Evolutionary conservation across 2,888 invertebrate genomes (phyloP).

Genomic region (Noctua janthe): DNA sequence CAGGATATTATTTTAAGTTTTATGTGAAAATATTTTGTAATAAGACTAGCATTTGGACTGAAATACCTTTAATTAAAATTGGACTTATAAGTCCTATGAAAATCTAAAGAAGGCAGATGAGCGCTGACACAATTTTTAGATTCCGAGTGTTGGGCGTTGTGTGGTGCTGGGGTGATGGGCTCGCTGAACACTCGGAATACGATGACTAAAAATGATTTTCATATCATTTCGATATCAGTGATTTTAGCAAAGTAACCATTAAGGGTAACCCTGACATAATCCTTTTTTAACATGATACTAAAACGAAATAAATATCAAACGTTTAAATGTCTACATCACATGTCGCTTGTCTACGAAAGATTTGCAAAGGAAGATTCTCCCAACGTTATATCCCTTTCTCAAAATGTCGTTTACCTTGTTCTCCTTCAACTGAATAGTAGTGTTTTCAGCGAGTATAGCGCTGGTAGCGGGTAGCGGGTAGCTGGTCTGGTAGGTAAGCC

Average conservation of each 20-base stretch:
- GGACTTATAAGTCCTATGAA: no score
- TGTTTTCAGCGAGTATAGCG: conserved; percentile 54
- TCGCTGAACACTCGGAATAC: no score
- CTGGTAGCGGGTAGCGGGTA: conserved; percentile 44
- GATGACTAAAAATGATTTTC: no score
- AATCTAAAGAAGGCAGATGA: background rate
- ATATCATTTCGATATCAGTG: no score
- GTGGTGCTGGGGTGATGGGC: no score
- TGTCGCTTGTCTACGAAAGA: background rate
- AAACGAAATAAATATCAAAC: no score
- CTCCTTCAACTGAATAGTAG: conserved; percentile 31
- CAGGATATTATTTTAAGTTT: conserved; percentile 16
- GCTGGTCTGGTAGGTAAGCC: conserved; percentile 60
- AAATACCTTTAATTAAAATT: no score
- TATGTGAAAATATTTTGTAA: background rate
- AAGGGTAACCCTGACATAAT: no score
- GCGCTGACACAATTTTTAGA: background rate
- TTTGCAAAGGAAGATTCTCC: background rate
- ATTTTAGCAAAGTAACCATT: no score
- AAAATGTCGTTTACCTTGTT: conserved; percentile 49
- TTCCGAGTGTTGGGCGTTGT: background rate
- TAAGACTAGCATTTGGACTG: background rate
- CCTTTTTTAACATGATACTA: no score
- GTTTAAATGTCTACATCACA: no score
- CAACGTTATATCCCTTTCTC: background rate